Percentiles rank a stretch among this genome's conserved stretches.
Conservation (phyloP, 2,888 invertebrate species). For the Amiota communis region DNA sequence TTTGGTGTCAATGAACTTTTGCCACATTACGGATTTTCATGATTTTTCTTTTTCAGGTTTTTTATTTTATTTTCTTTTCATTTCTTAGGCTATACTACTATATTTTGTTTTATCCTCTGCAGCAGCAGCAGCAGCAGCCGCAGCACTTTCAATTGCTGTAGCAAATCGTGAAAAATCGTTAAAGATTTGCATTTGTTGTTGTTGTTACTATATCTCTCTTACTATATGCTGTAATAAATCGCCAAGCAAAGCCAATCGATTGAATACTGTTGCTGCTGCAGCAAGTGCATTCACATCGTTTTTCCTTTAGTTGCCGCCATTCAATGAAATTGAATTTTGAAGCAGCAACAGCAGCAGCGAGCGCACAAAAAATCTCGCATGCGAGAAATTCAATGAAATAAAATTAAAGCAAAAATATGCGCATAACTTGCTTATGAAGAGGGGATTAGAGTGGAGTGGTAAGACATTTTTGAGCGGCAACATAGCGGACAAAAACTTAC, state of each 20-base stretch:
- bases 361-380: constrained; percentile 54
- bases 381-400: constrained; percentile 55
- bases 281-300: constrained; percentile 28
- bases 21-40: constrained; percentile 8
- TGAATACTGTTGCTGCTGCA: constrained; percentile 14
- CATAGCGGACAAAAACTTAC: neutral
- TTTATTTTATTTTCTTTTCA: neutral
- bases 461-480: neutral
- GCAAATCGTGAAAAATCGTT: constrained; percentile 27
- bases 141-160: constrained; percentile 15
- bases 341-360: constrained; percentile 45
- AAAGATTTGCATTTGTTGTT: constrained; percentile 54
- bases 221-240: constrained; percentile 60
- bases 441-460: neutral
- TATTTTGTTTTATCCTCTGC: neutral
- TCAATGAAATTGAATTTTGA: constrained; percentile 23
- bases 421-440: constrained; percentile 53
- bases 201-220: neutral
- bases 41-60: neutral
- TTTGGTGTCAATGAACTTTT: constrained; percentile 42
- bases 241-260: constrained; percentile 30
- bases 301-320: neutral
- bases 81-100: neutral
- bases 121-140: constrained; percentile 28
- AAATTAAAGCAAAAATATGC: constrained; percentile 66